Conservation (phyloP, 2,888 invertebrate species). For the Campopleginae sp. region DNA sequence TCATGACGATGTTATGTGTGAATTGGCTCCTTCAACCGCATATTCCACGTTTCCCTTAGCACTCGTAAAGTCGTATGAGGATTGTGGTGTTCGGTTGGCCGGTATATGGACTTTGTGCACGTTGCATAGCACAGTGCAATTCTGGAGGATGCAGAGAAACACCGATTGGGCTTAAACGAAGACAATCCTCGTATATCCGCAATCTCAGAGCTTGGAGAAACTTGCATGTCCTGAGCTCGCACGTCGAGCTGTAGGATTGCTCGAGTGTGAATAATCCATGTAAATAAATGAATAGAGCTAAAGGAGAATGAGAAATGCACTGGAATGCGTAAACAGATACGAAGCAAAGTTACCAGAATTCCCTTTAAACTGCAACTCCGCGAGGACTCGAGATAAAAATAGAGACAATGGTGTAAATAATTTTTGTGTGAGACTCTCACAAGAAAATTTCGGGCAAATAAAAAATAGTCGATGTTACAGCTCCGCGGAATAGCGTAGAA, state of each 20-base stretch:
- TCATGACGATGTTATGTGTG: slow-evolving; percentile 17
- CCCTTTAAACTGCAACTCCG: neutral
- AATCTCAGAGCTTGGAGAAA: slow-evolving; percentile 23
- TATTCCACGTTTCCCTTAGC: slow-evolving; percentile 30
- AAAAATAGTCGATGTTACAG: neutral
- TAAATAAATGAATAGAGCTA: slow-evolving; percentile 9
- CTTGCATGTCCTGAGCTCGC: slow-evolving; percentile 28
- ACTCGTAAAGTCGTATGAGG: slow-evolving; percentile 1
- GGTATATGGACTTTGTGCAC: neutral
- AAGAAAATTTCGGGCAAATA: neutral
- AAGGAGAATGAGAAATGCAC: slow-evolving; percentile 28
- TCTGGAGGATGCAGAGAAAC: slow-evolving; percentile 27
- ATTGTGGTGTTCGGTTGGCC: slow-evolving; percentile 26
- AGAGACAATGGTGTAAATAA: neutral
- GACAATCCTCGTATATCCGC: slow-evolving; percentile 38
- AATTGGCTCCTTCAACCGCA: slow-evolving; percentile 23
- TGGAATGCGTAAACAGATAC: neutral
- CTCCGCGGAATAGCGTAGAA: neutral
- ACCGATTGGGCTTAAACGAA: slow-evolving; percentile 21
- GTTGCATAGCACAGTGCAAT: slow-evolving; percentile 1
- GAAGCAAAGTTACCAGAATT: neutral
- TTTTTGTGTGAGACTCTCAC: neutral
- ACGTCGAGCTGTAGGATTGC: slow-evolving; percentile 21
- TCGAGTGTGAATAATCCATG: neutral
- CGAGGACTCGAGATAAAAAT: neutral